Evolutionary conservation across 2,888 invertebrate genomes (phyloP), one percentile per base, ranked within the genome.

Genomic region (Agriopis marginaria): DNA sequence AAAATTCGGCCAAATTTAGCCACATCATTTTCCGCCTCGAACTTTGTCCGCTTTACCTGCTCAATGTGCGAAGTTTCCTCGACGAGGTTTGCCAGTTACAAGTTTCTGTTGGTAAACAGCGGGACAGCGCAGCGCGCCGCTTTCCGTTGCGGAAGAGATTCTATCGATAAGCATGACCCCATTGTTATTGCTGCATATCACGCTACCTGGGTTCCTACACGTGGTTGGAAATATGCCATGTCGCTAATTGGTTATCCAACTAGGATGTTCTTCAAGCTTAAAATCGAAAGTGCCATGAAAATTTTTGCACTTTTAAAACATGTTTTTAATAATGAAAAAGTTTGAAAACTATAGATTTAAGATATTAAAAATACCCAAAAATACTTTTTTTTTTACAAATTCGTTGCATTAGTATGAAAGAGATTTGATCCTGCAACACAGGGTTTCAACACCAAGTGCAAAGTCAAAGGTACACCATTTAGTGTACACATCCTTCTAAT

Each of bases 101-200:
- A 65, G 78, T 84, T 83, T 85, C 79, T 84, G 86, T 87, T 85
- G 77, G 86, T 85, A 86, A 87, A 87, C 82, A 56, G 45, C 23
- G 75, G 79, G 79, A 76, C 81, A 79, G 80, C 73, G 17, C 81
- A 79, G 80, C 74, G 42, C 55, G 42, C 23, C 55, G 76, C 76
- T 79, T 86, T 86, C 83, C 83, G 83, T 76, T 79, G 72, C 83
- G 86, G 87, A 86, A 87, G 55, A 42, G 87, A 89, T 89, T 79
- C 73, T 81, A 72, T 79, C 78, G 87, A 89, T 89, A 89, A 85
- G 83, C 80, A 77, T 23, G 32, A 78, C 82, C 82, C 76, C 73
- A 73, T 78, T 86, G 90, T 87, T 86, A 75, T 79, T 86, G 84
- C 84, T 75, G 63, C 62, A 64, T 70, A 75, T 71, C 91, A 91